Base-by-base conservation (phyloP, 53 echinoderm and acorn worm genomes). In the Pentamera pediparva region DNA sequence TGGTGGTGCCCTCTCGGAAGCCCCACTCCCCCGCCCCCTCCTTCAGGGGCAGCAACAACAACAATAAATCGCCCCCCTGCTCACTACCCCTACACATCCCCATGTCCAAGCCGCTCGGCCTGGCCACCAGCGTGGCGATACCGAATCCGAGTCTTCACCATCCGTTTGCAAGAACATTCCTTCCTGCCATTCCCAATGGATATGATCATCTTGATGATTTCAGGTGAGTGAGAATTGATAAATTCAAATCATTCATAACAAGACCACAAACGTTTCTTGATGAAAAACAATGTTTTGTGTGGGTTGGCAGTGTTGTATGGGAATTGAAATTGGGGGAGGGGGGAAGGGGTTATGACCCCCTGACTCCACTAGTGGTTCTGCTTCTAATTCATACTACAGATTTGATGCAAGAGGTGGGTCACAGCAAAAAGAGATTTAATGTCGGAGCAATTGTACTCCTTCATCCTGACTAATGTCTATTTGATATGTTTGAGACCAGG, bases 101-200 rank as follows among this genome's bases (percentile, higher is more conserved):
- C 35, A 45, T 37, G 41, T 45, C 49, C 50, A 28, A 56, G 79
- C 62, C 10, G 74, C 41, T 43, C 62, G 19, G 53, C 62, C 63
- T 96, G 80, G 91, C 96, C 76, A 96, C 96, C 51, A 87, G 85
- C 3, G 96, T 96, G 4, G 96, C 96, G 60, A 91, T 96, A 57
- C 96, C 96, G 47, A 96, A 96, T 64, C 96, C 96, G n/a, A 91
- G 88, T 53, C 83, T 96, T 36, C 88, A 96, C 39, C 90, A 71
- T 28, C 85, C 89, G 10, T 89, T 92, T 24, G 76, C 89, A 39
- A 76, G 85, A 32, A 86, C 79, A 39, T 70, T 59, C 39, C 41
- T 39, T 32, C 59, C 59, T 4, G 35, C 60, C 39, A 12, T 56
- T 39, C 17, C 58, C 40, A 43, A 57, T 20, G 58, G 59, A 13